phyloP scores from a whole-genome alignment of 1,140 invertebrate species.

The Pogonomyrmex californicus region DNA sequence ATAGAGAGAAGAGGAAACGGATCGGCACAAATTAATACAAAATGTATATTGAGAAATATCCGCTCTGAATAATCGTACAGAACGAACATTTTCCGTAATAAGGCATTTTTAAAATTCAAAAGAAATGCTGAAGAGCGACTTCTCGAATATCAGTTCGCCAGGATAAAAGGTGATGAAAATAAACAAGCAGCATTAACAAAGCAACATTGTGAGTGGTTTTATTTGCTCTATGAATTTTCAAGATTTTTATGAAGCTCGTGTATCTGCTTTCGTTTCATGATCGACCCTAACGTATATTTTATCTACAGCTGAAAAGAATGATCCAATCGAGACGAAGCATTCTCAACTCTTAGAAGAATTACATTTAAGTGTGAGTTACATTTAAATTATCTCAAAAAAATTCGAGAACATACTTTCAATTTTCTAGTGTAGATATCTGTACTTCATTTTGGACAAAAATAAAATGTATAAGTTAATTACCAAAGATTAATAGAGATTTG shows the following conservation, averaged over 20 bases:
- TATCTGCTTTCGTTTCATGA: not conserved
- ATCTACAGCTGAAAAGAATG: not conserved
- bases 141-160: constrained; percentile 1
- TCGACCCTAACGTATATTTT: not conserved
- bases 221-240: constrained; percentile 26
- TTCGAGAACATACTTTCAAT: too few species aligned
- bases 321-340: not conserved
- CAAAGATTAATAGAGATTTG: too few species aligned
- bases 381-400: too few species aligned
- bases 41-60: not conserved
- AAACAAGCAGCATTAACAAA: not conserved
- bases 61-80: not conserved
- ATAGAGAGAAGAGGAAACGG: not conserved
- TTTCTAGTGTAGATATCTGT: too few species aligned
- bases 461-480: too few species aligned
- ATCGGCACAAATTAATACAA: not conserved
- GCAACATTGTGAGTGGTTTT: constrained; percentile 1
- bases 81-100: constrained; percentile 22
- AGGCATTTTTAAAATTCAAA: not conserved
- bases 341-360: not conserved
- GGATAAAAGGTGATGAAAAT: constrained; percentile 5
- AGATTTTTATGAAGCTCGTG: constrained; percentile 17
- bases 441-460: too few species aligned
- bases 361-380: too few species aligned
- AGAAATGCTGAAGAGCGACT: not conserved